Percentiles rank a stretch among this genome's conserved stretches.
These are phyloP conservation scores for Coleophora flavipennella DNA, from an alignment of 2,888 invertebrate species.

Conservation along the genomic window DNA sequence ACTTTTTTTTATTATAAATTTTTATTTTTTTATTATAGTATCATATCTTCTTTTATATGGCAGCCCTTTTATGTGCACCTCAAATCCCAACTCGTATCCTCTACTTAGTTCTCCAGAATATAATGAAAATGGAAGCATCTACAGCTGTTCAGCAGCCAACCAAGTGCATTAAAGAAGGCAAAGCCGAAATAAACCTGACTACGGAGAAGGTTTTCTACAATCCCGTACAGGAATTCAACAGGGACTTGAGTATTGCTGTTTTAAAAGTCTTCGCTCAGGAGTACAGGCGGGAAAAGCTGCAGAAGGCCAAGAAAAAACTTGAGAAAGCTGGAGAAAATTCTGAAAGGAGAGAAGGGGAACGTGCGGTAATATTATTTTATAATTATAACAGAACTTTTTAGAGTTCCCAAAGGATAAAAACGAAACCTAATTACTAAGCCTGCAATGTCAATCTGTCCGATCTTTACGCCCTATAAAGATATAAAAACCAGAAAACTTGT, in stretches of 20 bases:
- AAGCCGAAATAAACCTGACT: slow-evolving; percentile 80
- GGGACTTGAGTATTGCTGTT: slow-evolving; percentile 90
- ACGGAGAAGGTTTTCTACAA: slow-evolving; percentile 94
- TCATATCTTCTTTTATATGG: no score
- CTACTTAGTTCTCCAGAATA: slow-evolving; percentile 18
- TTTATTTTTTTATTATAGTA: no score
- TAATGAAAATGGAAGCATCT: slow-evolving; percentile 40
- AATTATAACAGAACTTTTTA: neutral
- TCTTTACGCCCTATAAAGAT: no score
- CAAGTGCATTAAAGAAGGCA: slow-evolving; percentile 79
- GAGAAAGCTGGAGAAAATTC: slow-evolving; percentile 22
- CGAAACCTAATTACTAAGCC: no score
- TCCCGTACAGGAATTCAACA: slow-evolving; percentile 98
- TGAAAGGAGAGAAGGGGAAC: neutral
- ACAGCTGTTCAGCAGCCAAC: slow-evolving; percentile 12
- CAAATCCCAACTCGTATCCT: no score
- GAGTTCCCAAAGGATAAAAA: no score
- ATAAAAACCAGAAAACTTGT: no score
- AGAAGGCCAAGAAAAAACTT: slow-evolving; percentile 25
- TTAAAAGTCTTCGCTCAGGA: slow-evolving; percentile 77
- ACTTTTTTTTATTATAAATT: no score
- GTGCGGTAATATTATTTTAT: neutral
- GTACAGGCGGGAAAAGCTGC: slow-evolving; percentile 38
- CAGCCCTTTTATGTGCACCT: no score
- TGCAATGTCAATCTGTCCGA: no score